A percentile compares a stretch with the other conserved stretches of the same genome.
Conservation (phyloP, 1,140 invertebrate species). For the Helicoverpa armigera region DNA sequence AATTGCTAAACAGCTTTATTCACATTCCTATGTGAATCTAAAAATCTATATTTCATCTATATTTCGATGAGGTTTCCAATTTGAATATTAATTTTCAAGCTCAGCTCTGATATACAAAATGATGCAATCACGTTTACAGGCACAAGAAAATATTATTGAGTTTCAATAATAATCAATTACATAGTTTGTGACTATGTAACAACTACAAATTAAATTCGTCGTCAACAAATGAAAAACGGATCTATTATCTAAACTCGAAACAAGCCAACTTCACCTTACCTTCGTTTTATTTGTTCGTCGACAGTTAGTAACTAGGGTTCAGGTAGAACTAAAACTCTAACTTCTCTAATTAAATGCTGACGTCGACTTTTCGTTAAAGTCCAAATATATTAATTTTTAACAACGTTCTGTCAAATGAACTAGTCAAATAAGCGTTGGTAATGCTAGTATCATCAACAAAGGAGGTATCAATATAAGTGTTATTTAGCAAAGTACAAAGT, state of each 20-base stretch:
- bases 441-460: background rate
- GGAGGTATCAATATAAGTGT: slow-evolving; percentile 53
- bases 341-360: slow-evolving; percentile 49
- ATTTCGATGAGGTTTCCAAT: too few relatives aligned
- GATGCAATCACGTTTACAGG: background rate
- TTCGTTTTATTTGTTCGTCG: slow-evolving; percentile 24
- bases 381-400: slow-evolving; percentile 48
- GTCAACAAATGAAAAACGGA: background rate
- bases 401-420: slow-evolving; percentile 30
- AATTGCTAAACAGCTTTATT: too few relatives aligned
- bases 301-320: slow-evolving; percentile 27
- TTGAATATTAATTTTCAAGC: background rate
- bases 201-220: too few relatives aligned
- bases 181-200: too few relatives aligned
- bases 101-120: too few relatives aligned
- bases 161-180: too few relatives aligned
- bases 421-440: slow-evolving; percentile 34
- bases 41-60: too few relatives aligned
- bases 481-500: slow-evolving; percentile 56
- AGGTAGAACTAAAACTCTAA: slow-evolving; percentile 17
- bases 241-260: slow-evolving; percentile 11
- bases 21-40: too few relatives aligned
- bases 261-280: slow-evolving; percentile 11
- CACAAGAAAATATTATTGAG: too few relatives aligned
- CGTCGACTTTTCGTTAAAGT: background rate